Evolutionary conservation across 2,113 vertebrate species (phyloP).

Genomic region (Microcebus griseorufus): DNA sequence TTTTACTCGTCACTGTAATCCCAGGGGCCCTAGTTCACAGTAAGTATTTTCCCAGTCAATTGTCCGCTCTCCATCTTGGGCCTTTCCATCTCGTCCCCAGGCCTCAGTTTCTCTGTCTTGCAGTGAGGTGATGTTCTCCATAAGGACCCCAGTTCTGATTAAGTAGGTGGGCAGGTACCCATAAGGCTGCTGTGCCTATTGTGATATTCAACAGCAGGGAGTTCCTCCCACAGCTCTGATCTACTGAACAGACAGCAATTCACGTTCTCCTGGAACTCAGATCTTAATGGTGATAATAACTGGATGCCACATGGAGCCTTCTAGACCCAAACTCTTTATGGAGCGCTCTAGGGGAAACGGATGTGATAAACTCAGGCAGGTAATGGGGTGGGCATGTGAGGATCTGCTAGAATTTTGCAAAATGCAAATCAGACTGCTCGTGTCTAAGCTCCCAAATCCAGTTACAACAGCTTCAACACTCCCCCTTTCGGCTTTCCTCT

Average conservation of each 20-base stretch:
- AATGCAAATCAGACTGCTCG: slow-evolving; percentile 61
- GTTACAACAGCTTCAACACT: slow-evolving; percentile 50
- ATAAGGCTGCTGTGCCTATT: background rate
- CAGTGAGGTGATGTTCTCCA: background rate
- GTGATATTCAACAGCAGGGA: no score
- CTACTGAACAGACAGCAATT: slow-evolving; percentile 38
- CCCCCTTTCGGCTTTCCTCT: background rate
- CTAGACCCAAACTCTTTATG: background rate
- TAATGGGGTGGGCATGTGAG: slow-evolving; percentile 53
- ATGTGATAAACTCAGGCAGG: background rate
- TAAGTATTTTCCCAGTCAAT: background rate
- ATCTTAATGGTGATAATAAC: slow-evolving; percentile 19
- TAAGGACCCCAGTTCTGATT: background rate
- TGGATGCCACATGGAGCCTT: slow-evolving; percentile 40
- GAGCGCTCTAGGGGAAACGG: slow-evolving; percentile 47
- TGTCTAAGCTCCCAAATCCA: slow-evolving; percentile 41
- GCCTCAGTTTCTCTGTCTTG: background rate
- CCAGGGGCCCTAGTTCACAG: background rate
- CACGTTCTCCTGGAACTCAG: background rate
- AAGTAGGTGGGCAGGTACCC: background rate
- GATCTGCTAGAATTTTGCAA: slow-evolving; percentile 71
- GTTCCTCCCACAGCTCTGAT: background rate
- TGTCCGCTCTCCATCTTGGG: background rate
- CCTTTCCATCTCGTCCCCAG: background rate
- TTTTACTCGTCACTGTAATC: background rate